Evolutionary conservation across 2,797 vertebrate genomes (phyloP).

Genomic region (Denticeps clupeoides): DNA sequence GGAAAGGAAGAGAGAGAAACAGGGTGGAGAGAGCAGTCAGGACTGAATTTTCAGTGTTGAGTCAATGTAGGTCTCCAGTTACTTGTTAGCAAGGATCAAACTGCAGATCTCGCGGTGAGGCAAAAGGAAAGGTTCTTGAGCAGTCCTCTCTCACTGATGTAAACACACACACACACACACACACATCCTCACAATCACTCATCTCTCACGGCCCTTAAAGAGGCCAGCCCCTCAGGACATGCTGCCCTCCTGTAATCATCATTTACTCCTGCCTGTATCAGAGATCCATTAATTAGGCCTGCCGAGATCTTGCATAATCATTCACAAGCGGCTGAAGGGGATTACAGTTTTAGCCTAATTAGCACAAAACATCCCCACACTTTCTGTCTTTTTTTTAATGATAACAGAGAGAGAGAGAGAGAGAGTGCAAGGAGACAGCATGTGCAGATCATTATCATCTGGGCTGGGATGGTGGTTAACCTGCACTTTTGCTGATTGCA

Average conservation of each 20-base stretch:
- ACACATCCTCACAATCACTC: not conserved
- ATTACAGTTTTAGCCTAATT: constrained; percentile 20
- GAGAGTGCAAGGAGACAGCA: too few relatives aligned
- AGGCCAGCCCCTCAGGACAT: constrained; percentile 1
- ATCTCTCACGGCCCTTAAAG: not conserved
- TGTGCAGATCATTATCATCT: too few relatives aligned
- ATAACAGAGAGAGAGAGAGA: not conserved
- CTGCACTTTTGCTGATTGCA: too few relatives aligned
- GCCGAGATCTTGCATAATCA: constrained; percentile 17
- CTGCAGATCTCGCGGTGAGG: constrained; percentile 14
- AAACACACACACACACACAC: not conserved
- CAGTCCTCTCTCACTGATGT: not conserved
- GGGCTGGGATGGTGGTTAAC: too few relatives aligned
- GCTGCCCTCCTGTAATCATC: constrained; percentile 13
- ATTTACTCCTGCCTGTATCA: constrained; percentile 13
- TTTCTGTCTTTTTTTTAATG: too few relatives aligned
- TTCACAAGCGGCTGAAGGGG: constrained; percentile 12
- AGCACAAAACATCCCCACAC: constrained; percentile 15
- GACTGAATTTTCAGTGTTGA: not conserved
- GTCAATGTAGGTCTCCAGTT: constrained; percentile 24
- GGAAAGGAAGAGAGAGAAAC: not conserved
- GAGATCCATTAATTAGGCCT: constrained; percentile 24
- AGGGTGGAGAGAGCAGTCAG: too few relatives aligned
- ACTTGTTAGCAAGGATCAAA: constrained; percentile 29
- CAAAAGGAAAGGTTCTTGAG: not conserved